Conservation (phyloP, 2,888 invertebrate species). For the Tenodera sinensis region DNA sequence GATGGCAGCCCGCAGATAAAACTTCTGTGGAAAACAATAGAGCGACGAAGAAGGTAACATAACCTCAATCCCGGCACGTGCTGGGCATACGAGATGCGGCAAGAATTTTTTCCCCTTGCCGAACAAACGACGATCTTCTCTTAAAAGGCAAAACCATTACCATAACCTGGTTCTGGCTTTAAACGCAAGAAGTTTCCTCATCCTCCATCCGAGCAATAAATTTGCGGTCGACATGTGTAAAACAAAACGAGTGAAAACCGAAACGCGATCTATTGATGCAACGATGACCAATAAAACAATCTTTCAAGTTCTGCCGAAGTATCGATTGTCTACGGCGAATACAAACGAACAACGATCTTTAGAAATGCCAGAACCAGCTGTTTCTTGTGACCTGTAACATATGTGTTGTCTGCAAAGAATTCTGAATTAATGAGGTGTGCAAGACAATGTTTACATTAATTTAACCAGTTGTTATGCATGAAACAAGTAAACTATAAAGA, state of each 20-base stretch:
- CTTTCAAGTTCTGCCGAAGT: not conserved
- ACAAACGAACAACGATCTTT: not conserved
- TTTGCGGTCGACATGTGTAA: not conserved
- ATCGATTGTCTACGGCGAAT: not conserved
- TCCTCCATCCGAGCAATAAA: not conserved
- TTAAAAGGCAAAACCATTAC: not conserved
- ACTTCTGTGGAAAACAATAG: constrained; percentile 4
- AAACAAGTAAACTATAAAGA: not conserved
- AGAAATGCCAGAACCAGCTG: not conserved
- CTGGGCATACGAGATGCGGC: not conserved
- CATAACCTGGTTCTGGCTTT: not conserved
- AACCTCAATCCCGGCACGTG: constrained; percentile 16
- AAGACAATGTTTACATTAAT: not conserved
- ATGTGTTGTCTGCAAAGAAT: not conserved
- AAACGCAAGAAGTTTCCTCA: not conserved
- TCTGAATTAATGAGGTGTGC: not conserved
- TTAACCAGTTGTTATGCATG: not conserved
- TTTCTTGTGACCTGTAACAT: not conserved
- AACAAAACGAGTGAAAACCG: not conserved
- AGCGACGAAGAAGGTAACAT: not conserved
- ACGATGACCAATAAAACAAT: not conserved
- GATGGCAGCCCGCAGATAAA: constrained; percentile 13
- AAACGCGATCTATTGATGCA: not conserved
- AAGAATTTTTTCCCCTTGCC: not conserved
- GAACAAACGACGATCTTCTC: not conserved